Base-by-base conservation (phyloP, 2,888 invertebrate genomes). In the Clunio marinus region DNA sequence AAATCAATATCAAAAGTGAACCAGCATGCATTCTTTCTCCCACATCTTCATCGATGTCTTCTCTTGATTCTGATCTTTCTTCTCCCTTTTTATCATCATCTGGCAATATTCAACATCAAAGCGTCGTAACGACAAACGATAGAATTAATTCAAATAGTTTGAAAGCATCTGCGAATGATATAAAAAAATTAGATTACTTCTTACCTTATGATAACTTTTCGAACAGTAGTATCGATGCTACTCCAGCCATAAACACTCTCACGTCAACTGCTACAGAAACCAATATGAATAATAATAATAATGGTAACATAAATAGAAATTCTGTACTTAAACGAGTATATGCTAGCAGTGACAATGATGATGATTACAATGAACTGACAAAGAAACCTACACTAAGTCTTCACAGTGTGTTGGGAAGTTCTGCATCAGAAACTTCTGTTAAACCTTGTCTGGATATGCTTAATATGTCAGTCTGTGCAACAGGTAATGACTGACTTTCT, bases 241-340 rank as follows among this genome's bases (percentile, higher is more conserved):
- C 10, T 32, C 10, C 32, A 32, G 10, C 32, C 4, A 32, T 10
- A 32, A 32, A 32, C 10, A 32, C 32, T 10, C 10, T 32, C 32
- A 25, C 13, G 2, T 57, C 57, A 13, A 57, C 45, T 17, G 8
- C 28, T 13, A 13, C 27, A 2, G n/a, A 3, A 7, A 5, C 63
- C 1, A n/a, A 25, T 45, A 22, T 27, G 22, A 63, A 24, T 45
- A 63, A 51, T 17, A 65, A 65, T 7, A 63, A 63, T 24, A 51
- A 20, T 22, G 22, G 25, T 20, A 65, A 65, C 27, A 25, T 22
- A 20, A 51, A 51, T 10, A 27, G 65, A 28, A 65, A 32, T 22
- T 65, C 65, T 7, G 65, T 65, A 65, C 65, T 65, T 65, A 65
- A 65, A 24, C 46, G 65, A 13, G 35, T 20, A 5, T 25, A 51